Evolutionary conservation across 2,113 vertebrate genomes (phyloP).

Genomic region (Pseudorasbora parva): DNA sequence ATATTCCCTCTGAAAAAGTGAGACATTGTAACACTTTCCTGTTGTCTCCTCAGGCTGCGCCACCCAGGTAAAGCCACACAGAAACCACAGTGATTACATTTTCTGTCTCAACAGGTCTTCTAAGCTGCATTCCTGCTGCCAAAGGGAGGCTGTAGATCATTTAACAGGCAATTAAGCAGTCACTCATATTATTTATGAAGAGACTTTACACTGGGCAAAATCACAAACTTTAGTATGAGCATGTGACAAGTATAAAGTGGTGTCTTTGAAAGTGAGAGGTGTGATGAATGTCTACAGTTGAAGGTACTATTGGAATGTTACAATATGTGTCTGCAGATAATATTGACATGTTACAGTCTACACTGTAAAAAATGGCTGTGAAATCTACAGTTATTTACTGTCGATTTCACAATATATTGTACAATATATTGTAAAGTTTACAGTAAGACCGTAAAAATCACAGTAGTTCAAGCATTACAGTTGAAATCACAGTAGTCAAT

Average conservation of each 20-base stretch:
- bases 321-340: not conserved
- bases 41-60: not conserved
- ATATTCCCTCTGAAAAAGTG: not conserved
- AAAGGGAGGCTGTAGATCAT: constrained; percentile 14
- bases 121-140: not conserved
- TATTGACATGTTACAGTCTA: too few relatives aligned
- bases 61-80: constrained; percentile 37
- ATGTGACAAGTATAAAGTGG: constrained; percentile 3
- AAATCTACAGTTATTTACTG: too few relatives aligned
- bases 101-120: constrained; percentile 47
- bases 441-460: too few relatives aligned
- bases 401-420: too few relatives aligned
- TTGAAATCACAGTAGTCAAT: too few relatives aligned
- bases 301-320: not conserved
- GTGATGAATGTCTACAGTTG: constrained; percentile 1
- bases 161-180: constrained; percentile 32
- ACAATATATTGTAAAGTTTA: too few relatives aligned
- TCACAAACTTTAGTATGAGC: not conserved
- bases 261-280: not conserved
- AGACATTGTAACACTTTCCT: constrained; percentile 1
- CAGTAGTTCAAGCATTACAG: too few relatives aligned
- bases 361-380: too few relatives aligned
- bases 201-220: constrained; percentile 2
- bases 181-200: not conserved
- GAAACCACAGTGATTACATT: constrained; percentile 9